Base-by-base conservation (phyloP, 64 coral and sea anemone species). In the Actinia equina region DNA sequence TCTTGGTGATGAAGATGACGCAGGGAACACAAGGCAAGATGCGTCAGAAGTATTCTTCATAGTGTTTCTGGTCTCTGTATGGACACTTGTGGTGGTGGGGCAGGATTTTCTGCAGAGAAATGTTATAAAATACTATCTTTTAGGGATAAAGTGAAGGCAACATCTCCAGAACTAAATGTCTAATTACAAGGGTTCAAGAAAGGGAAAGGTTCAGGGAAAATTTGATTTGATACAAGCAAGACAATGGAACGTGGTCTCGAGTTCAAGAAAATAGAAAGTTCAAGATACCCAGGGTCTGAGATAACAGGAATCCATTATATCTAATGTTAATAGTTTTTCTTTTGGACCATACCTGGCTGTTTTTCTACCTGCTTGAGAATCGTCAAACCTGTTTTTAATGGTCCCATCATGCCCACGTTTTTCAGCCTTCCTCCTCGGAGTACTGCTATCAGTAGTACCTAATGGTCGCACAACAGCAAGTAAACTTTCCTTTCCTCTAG, bases 401-500 rank as follows among this genome's bases (percentile, higher is more conserved):
- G 26, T 74, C n/a, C 78, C 78, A 81, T 81, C 78, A 81, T 22
- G 49, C 4, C 78, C 78, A 6, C 78, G 16, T 52, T 81, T 81
- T 7, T 81, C 78, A 9, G 78, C 44, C 45, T 26, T 52, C 41
- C 49, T 44, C 16, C 78, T 81, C 19, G 43, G 42, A 52, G 17
- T 81, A 37, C 43, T 49, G 5, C 15, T 43, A 8, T 46, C 27
- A 18, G 27, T 13, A 54, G 46, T 8, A 49, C 44, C 49, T 12
- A 12, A 19, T 44, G 42, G 5, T 6, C 44, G 44, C 7, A 49
- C 78, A 49, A 49, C 49, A 81, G 78, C 58, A 52, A 83, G 79
- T 71, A 82, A 43, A 43, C 59, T 27, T 46, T 71, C 82, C 59
- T 90, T 90, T 15, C 89, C 89, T 85, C 70, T 85, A 19, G 89